Conservation (phyloP, 2,888 invertebrate species). For the Papilio demoleus region DNA sequence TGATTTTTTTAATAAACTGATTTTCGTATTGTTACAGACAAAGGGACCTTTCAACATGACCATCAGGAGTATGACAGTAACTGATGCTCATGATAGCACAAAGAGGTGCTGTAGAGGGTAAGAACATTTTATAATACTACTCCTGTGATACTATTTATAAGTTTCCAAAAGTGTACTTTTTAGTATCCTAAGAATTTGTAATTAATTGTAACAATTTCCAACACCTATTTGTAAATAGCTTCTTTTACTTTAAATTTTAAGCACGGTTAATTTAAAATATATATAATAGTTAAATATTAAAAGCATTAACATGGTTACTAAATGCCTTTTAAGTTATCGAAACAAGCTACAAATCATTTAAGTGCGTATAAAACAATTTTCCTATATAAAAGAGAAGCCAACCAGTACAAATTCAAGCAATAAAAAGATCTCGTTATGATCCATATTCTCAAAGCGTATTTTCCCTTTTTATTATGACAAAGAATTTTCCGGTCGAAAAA, state of each 20-base stretch:
- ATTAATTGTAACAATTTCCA: too few species aligned
- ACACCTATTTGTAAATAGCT: too few species aligned
- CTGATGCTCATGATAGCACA: constrained; percentile 59
- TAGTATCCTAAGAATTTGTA: too few species aligned
- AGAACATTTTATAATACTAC: constrained; percentile 33
- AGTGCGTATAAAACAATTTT: neutral
- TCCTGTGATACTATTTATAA: too few species aligned
- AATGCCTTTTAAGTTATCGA: neutral
- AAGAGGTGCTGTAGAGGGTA: constrained; percentile 62
- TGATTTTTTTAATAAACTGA: too few species aligned
- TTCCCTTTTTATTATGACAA: constrained; percentile 21
- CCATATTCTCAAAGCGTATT: constrained; percentile 19
- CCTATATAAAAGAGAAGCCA: constrained; percentile 19
- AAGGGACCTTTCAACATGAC: constrained; percentile 59
- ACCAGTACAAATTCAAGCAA: constrained; percentile 13
- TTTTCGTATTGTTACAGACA: constrained; percentile 28
- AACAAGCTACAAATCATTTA: constrained; percentile 1
- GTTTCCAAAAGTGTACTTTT: too few species aligned
- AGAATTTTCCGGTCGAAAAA: constrained; percentile 20
- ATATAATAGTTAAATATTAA: too few species aligned
- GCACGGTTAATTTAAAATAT: too few species aligned
- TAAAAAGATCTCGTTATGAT: constrained; percentile 19
- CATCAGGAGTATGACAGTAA: constrained; percentile 73
- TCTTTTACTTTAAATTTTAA: too few species aligned
- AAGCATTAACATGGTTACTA: too few species aligned